A percentile compares a stretch with the other conserved stretches of the same genome.
Evolutionary conservation across 2,797 vertebrate genomes (phyloP).

Genomic region (Megaceryle alcyon): DNA sequence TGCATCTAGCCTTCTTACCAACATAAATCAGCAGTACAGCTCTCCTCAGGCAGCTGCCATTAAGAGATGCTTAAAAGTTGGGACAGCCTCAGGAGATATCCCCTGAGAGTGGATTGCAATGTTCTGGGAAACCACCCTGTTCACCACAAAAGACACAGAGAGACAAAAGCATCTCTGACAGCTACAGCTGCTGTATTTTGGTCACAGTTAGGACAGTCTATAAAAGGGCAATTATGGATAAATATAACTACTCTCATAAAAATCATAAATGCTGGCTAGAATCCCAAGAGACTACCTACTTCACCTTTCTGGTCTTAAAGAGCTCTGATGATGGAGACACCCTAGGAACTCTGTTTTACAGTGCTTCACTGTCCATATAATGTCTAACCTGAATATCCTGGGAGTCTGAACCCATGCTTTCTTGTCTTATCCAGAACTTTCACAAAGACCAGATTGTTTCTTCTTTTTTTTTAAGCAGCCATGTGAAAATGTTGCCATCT

Average conservation of each 20-base stretch:
- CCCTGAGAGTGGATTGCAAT: neutral
- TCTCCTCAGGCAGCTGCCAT: neutral
- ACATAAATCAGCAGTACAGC: neutral
- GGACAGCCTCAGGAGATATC: neutral
- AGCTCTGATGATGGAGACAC: neutral
- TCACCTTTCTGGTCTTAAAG: neutral
- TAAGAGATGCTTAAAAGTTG: neutral
- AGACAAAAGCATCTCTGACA: neutral
- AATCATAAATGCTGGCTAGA: neutral
- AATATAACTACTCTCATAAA: neutral
- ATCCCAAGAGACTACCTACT: neutral
- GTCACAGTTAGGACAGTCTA: neutral
- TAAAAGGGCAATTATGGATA: neutral
- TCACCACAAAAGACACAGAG: neutral
- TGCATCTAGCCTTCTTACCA: neutral
- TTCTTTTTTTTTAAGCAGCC: neutral
- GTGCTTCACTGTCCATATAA: neutral
- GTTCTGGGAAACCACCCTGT: slow-evolving; percentile 1
- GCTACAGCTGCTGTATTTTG: slow-evolving; percentile 4
- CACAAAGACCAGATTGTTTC: neutral
- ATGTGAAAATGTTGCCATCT: neutral
- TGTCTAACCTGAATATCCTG: neutral
- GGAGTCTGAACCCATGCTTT: neutral
- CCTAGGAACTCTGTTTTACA: neutral
- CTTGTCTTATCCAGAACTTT: neutral